Conservation (phyloP, 2,113 vertebrate genomes). For the Cynopterus brachyotis region DNA sequence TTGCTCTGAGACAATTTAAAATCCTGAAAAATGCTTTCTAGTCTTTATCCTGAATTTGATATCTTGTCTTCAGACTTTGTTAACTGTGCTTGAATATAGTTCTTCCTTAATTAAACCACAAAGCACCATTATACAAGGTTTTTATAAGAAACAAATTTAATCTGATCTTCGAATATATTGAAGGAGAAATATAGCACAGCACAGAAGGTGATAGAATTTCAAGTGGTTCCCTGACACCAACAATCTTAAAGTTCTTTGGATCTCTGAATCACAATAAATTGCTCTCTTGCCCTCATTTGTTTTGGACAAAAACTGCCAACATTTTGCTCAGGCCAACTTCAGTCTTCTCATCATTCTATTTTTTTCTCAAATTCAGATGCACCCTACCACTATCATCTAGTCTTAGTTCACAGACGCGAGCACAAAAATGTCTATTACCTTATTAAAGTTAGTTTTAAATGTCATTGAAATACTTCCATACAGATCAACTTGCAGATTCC, state of each 20-base stretch:
- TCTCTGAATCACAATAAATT: background rate
- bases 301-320: background rate
- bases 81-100: background rate
- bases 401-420: background rate
- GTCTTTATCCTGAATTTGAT: background rate
- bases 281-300: background rate
- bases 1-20: background rate
- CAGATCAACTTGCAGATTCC: background rate
- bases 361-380: background rate
- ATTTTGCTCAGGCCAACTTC: background rate
- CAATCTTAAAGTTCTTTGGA: background rate
- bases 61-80: background rate
- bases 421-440: background rate
- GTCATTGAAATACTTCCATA: background rate
- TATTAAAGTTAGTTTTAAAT: background rate
- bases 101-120: background rate
- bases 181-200: background rate
- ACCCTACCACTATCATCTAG: background rate
- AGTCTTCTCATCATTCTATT: background rate
- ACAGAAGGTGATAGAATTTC: background rate
- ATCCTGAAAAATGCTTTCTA: background rate
- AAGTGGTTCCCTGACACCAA: background rate
- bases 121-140: background rate
- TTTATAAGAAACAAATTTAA: background rate
- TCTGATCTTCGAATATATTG: background rate